Conservation (phyloP, 2,888 invertebrate genomes). For the Oithona nana region DNA sequence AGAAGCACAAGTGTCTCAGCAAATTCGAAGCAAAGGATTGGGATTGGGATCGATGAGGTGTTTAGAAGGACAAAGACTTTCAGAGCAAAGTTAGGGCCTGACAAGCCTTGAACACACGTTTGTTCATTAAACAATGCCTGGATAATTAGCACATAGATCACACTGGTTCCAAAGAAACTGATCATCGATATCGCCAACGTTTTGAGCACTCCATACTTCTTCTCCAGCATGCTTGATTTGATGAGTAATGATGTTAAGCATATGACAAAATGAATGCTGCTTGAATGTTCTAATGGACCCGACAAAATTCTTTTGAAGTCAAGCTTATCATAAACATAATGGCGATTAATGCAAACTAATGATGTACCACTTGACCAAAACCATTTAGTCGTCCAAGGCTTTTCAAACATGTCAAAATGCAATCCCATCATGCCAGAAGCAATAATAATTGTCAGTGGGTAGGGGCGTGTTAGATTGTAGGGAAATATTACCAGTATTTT, state of each 20-base stretch:
- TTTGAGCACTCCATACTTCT: neutral
- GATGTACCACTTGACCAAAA: neutral
- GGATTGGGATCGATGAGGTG: neutral
- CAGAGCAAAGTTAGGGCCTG: conserved; percentile 1
- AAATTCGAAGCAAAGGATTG: neutral
- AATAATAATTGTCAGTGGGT: neutral
- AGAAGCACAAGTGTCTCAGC: neutral
- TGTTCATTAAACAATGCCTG: neutral
- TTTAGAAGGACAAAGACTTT: neutral
- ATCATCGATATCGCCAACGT: neutral
- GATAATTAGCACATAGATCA: neutral
- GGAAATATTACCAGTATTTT: neutral
- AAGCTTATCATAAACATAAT: neutral
- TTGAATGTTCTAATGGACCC: neutral
- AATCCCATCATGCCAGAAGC: neutral
- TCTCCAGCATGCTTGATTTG: neutral
- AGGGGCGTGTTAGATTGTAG: neutral
- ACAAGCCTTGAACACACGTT: conserved; percentile 1
- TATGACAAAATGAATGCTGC: neutral
- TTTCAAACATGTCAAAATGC: neutral
- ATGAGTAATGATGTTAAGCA: neutral
- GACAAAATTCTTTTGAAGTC: neutral
- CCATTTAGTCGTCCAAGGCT: neutral
- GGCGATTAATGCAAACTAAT: neutral
- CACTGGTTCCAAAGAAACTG: neutral